Conservation (phyloP, 1,140 invertebrate genomes). For the Zaprionus ghesquierei region DNA sequence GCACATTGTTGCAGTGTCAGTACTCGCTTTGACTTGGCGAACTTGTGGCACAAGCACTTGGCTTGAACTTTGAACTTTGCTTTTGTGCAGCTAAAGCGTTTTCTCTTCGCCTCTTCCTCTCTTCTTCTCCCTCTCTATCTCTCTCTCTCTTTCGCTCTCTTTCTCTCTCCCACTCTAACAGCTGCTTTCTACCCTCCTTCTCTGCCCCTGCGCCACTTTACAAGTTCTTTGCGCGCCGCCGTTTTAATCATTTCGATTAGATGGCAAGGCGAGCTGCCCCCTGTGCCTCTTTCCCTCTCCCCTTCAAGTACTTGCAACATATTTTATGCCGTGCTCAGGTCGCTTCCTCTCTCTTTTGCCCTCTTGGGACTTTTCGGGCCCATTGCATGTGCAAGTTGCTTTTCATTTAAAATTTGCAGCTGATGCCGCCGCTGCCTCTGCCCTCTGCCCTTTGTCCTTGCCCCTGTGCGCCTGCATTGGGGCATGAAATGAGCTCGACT, state of each 20-base stretch:
- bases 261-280: neutral
- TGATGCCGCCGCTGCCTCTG: neutral
- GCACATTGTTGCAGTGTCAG: constrained; percentile 71
- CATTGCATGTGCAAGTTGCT: constrained; percentile 4
- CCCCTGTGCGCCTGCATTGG: neutral
- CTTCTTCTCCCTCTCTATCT: neutral
- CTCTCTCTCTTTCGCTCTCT: neutral
- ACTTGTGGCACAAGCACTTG: constrained; percentile 52
- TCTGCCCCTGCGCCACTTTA: neutral
- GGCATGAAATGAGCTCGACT: constrained; percentile 36
- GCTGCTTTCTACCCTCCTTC: neutral
- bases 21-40: constrained; percentile 31
- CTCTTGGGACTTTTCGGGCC: neutral
- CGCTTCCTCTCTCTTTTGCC: neutral
- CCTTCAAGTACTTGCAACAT: neutral
- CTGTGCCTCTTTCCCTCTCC: neutral
- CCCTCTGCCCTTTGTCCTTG: neutral
- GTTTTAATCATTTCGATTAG: constrained; percentile 67
- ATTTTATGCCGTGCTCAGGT: neutral
- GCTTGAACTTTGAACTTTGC: constrained; percentile 59
- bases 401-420: constrained; percentile 5
- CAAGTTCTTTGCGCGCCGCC: constrained; percentile 17
- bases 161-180: neutral
- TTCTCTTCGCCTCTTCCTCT: neutral
- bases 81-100: constrained; percentile 31